These are phyloP conservation scores for Progne subis DNA, from an alignment of 2,113 vertebrate genomes.

Conservation along the genomic window DNA sequence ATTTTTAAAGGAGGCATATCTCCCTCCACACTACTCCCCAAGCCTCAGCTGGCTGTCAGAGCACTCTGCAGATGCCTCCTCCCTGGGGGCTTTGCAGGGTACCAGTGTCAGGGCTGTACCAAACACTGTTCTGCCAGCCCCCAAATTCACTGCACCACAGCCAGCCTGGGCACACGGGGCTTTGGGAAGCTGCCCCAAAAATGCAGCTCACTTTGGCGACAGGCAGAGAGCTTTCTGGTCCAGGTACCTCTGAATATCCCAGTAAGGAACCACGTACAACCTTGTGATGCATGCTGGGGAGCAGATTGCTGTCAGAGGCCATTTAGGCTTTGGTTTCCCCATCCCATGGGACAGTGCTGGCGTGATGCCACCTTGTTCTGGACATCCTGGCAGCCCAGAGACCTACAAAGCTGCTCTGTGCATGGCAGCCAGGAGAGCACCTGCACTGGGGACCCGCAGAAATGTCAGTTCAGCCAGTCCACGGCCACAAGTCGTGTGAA, in stretches of 20 bases:
- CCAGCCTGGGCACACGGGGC: fast-evolving
- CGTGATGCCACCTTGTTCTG: background rate
- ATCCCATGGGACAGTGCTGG: background rate
- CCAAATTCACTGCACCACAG: fast-evolving
- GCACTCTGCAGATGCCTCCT: background rate
- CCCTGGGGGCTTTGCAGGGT: fast-evolving
- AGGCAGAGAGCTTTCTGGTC: background rate
- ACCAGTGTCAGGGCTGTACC: background rate
- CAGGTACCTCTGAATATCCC: background rate
- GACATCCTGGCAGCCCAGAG: background rate
- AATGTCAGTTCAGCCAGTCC: background rate
- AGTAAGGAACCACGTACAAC: background rate
- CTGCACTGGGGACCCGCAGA: background rate
- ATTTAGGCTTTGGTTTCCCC: background rate
- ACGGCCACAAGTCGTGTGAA: fast-evolving
- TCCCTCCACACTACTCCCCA: background rate
- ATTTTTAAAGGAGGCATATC: background rate
- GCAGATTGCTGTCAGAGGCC: background rate
- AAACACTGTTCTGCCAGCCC: background rate
- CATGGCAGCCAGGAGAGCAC: background rate
- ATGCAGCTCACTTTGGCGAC: background rate
- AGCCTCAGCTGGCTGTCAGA: background rate
- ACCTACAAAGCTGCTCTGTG: background rate
- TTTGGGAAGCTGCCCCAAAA: background rate
- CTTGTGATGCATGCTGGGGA: fast-evolving